Evolutionary conservation across 2,113 vertebrate species (phyloP), one percentile per base, ranked within the genome.

Genomic region (Jaculus jaculus): DNA sequence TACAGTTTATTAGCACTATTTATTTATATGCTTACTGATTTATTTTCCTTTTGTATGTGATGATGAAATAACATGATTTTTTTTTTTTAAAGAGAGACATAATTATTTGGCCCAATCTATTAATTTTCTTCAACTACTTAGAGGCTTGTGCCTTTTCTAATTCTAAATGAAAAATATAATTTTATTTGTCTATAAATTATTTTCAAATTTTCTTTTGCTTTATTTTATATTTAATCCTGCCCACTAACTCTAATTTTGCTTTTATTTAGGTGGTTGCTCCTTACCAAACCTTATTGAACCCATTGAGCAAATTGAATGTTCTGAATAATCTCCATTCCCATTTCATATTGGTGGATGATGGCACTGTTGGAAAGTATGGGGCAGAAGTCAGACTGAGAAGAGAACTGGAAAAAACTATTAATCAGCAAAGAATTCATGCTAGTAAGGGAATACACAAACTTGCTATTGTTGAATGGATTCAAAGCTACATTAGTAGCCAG

Each of bases 261-360:
- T 2, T 97, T 97, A 3, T 92, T 97, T 98, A 99, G 99, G 99
- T 99, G 80, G 98, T 99, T 61, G 99, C 99, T 96, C 99, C 99
- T 0, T 99, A 99, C 97, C 99, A 99, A 98, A 99, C 99, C 4
- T 98, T 99, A 95, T 97, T 99, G 96, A 99, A 99, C 95, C 99
- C 99, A 84, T 98, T 99, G 95, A 99, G 99, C 97, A 99, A 99
- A 98, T 97, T 99, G 63, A 99, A 99, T 24, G 99, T 99, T 95
- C 98, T 99, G 84, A 99, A 99, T 97, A 99, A 99, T 96, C 98
- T 99, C 32, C 99, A 99, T 98, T 99, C 99, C 72, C 99, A 99
- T 97, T 99, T 99, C 98, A 98, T 99, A 92, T 97, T 99, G 98
- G 99, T 99, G 98, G 99, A 99, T 93, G 99, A 99, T 95, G 99